Conservation (phyloP, 53 echinoderm and acorn worm genomes). For the Arbacia lixula region DNA sequence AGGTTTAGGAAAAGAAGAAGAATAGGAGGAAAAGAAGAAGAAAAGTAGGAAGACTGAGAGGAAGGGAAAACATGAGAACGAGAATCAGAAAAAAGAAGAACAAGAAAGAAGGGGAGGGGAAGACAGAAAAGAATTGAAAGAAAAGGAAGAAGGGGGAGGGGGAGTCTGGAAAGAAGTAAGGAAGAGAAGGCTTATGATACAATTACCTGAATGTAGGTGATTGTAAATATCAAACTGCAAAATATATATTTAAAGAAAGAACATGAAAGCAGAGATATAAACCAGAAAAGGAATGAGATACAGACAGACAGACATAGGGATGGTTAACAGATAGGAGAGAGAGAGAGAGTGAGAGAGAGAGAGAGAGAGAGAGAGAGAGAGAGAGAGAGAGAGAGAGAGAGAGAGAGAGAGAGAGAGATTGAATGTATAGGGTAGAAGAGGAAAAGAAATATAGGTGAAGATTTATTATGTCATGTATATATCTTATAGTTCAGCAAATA, state of each 20-base stretch:
- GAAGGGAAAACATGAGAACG: not conserved
- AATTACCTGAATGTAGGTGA: too few species aligned
- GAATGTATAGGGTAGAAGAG: not conserved
- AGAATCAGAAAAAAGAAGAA: constrained; percentile 13
- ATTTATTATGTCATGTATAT: too few species aligned
- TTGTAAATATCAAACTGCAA: too few species aligned
- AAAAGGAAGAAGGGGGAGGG: not conserved
- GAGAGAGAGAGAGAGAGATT: too few species aligned
- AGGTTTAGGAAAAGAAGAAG: too few species aligned
- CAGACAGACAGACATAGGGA: not conserved
- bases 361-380: constrained; percentile 14
- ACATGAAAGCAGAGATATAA: not conserved
- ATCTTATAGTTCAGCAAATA: too few species aligned
- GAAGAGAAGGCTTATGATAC: too few species aligned
- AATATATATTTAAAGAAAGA: too few species aligned
- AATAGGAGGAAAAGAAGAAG: not conserved
- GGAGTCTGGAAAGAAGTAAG: not conserved
- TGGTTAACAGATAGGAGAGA: not conserved
- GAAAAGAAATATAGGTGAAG: not conserved
- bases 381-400: not conserved
- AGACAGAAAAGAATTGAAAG: not conserved
- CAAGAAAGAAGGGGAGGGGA: not conserved
- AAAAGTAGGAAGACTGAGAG: too few species aligned
- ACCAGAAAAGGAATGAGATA: not conserved
- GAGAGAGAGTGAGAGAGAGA: not conserved